phyloP scores from a whole-genome alignment of 1,140 invertebrate species.

The Drosophila pachea region DNA sequence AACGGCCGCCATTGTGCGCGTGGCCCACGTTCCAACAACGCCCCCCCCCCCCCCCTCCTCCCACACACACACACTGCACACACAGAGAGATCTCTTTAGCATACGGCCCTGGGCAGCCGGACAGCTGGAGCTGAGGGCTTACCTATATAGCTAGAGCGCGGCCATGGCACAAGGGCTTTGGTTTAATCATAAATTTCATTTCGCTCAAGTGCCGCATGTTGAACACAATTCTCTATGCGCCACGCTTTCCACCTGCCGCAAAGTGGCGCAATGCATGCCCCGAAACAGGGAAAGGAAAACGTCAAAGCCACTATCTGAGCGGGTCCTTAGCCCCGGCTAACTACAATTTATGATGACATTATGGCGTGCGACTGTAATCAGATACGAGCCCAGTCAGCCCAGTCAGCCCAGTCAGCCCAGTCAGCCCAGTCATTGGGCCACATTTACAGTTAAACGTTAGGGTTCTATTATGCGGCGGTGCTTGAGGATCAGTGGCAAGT shows the following conservation, averaged over 20 bases:
- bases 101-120: constrained; percentile 50
- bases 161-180: constrained; percentile 24
- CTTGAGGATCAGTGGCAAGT: constrained; percentile 23
- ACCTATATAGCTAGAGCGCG: constrained; percentile 55
- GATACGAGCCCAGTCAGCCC: constrained; percentile 5
- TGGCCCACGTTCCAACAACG: constrained; percentile 23
- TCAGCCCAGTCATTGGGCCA: constrained; percentile 2
- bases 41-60: background rate
- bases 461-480: constrained; percentile 3
- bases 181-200: constrained; percentile 73
- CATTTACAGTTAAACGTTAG: constrained; percentile 26
- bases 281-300: background rate
- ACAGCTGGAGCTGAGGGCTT: constrained; percentile 37
- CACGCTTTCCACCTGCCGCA: constrained; percentile 32
- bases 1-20: constrained; percentile 61
- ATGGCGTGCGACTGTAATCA: constrained; percentile 47
- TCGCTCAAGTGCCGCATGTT: constrained; percentile 38
- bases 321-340: constrained; percentile 38
- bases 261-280: constrained; percentile 4
- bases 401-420: no score
- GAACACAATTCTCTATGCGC: constrained; percentile 27
- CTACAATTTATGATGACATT: constrained; percentile 54
- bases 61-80: background rate
- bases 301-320: constrained; percentile 21
- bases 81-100: constrained; percentile 58